These are phyloP conservation scores for Zelleria hepariella DNA, from an alignment of 2,888 invertebrate genomes.

Conservation along the genomic window DNA sequence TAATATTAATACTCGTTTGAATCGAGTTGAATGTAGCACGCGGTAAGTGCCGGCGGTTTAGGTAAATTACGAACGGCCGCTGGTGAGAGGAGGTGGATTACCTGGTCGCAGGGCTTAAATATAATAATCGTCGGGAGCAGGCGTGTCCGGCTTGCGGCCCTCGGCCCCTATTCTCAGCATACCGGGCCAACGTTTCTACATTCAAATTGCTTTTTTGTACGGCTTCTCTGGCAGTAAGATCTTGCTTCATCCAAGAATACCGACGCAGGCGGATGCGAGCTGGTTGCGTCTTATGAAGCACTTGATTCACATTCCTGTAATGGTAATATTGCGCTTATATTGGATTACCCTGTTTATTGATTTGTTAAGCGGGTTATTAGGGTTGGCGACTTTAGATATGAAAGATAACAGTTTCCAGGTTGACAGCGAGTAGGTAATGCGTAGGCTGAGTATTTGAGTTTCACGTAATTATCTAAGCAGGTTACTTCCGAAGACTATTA, in stretches of 20 bases:
- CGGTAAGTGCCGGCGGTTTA: constrained; percentile 2
- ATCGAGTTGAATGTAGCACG: constrained; percentile 5
- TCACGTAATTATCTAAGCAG: neutral
- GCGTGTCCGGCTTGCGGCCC: constrained; percentile 10
- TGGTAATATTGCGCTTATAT: neutral
- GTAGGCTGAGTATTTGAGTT: neutral
- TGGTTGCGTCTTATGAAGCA: neutral
- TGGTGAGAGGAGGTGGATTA: constrained; percentile 2
- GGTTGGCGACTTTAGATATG: no score
- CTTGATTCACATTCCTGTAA: neutral
- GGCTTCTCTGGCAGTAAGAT: neutral
- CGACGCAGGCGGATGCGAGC: neutral
- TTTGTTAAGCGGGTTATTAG: no score
- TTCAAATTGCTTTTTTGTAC: neutral
- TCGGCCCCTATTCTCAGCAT: neutral
- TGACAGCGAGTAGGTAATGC: no score
- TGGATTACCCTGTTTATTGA: neutral
- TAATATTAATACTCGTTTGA: constrained; percentile 4
- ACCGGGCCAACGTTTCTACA: neutral
- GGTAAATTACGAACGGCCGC: constrained; percentile 1
- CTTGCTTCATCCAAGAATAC: neutral
- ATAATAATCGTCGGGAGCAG: constrained; percentile 7
- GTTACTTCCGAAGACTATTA: neutral
- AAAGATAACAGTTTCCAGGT: no score
- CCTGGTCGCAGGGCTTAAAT: neutral